Conservation (phyloP, 2,888 invertebrate species). For the Eurytoma adleriae region DNA sequence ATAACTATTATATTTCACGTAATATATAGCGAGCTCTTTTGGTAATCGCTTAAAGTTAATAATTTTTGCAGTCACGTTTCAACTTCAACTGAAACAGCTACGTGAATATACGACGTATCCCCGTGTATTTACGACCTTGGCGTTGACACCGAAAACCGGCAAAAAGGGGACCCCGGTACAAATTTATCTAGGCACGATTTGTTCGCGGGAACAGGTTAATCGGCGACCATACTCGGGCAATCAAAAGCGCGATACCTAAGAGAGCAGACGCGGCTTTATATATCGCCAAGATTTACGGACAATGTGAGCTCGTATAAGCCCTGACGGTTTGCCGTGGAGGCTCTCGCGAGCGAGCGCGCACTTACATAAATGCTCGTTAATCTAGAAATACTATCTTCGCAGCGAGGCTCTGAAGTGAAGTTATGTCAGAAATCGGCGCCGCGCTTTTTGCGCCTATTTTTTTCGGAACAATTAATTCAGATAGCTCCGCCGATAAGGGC, state of each 20-base stretch:
- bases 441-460: slow-evolving; percentile 25
- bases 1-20: no score
- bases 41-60: neutral
- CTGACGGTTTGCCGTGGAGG: slow-evolving; percentile 59
- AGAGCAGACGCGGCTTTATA: slow-evolving; percentile 20
- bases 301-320: slow-evolving; percentile 68
- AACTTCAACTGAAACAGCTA: slow-evolving; percentile 3
- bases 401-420: slow-evolving; percentile 39
- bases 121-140: slow-evolving; percentile 37
- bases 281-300: slow-evolving; percentile 67
- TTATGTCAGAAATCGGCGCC: slow-evolving; percentile 30
- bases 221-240: slow-evolving; percentile 64
- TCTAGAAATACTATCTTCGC: slow-evolving; percentile 69
- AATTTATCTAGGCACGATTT: slow-evolving; percentile 52
- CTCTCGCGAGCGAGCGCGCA: slow-evolving; percentile 54
- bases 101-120: slow-evolving; percentile 31
- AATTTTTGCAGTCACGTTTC: neutral
- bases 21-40: no score
- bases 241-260: slow-evolving; percentile 63
- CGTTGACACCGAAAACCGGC: neutral
- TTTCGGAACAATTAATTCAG: slow-evolving; percentile 53
- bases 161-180: neutral
- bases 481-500: slow-evolving; percentile 36
- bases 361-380: slow-evolving; percentile 70
- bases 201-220: slow-evolving; percentile 68